phyloP scores from a whole-genome alignment of 2,113 vertebrate genomes.

The Pontoporia blainvillei region DNA sequence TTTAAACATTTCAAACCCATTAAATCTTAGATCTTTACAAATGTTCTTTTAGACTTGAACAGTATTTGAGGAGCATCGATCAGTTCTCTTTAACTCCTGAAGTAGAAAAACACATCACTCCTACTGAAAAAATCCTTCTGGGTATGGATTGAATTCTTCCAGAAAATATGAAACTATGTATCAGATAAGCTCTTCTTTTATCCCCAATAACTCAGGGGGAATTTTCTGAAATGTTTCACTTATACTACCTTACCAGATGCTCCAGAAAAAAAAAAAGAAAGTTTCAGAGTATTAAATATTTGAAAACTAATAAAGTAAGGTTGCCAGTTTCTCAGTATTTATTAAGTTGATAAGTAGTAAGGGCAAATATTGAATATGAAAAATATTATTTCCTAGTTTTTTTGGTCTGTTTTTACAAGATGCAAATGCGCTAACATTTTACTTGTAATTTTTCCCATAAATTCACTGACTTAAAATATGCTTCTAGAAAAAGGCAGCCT shows the following conservation, averaged over 20 bases:
- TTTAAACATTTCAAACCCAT: not conserved
- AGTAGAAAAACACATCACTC: not conserved
- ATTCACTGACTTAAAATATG: not conserved
- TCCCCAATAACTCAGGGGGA: not conserved
- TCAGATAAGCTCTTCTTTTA: not conserved
- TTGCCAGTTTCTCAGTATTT: not conserved
- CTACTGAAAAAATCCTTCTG: not conserved
- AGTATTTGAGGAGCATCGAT: not conserved
- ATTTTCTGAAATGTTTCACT: conserved; percentile 10
- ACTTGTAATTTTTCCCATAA: not conserved
- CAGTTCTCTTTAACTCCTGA: not conserved
- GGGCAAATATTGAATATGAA: not conserved
- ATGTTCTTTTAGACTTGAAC: not conserved
- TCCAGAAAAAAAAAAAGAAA: not conserved
- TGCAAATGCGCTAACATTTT: not conserved
- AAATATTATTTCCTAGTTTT: not conserved
- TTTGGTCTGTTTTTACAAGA: not conserved
- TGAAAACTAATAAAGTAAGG: not conserved
- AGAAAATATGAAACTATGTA: not conserved
- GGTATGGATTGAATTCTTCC: not conserved
- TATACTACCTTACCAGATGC: not conserved
- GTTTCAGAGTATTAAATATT: conserved; percentile 16
- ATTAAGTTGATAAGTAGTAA: not conserved
- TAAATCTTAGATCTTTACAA: conserved; percentile 15
- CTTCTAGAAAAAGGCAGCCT: not conserved